Conservation (phyloP, 2,113 vertebrate species). For the Hemibagrus wyckioides region DNA sequence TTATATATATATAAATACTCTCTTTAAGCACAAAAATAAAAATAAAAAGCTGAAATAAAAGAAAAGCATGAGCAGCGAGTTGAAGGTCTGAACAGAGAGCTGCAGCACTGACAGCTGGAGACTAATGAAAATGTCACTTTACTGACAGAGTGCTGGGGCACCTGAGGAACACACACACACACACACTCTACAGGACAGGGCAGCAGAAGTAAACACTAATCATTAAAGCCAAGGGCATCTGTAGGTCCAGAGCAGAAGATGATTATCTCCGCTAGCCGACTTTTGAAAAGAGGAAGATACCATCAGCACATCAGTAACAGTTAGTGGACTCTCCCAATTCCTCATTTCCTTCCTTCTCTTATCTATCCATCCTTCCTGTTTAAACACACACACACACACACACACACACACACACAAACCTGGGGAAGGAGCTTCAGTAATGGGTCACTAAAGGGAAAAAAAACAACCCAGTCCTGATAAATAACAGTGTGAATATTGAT, state of each 20-base stretch:
- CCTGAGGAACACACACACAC: background rate
- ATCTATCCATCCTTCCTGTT: constrained; percentile 3
- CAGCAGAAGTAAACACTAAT: background rate
- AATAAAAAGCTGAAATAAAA: background rate
- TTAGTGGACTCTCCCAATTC: constrained; percentile 6
- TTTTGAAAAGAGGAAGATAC: background rate
- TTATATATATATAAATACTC: background rate
- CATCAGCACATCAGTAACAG: constrained; percentile 1
- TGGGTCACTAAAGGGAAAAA: background rate
- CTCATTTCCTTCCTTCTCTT: constrained; percentile 31
- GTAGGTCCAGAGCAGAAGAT: background rate
- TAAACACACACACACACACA: background rate
- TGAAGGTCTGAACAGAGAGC: background rate
- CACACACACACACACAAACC: background rate
- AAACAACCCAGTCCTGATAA: background rate
- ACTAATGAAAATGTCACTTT: constrained; percentile 37
- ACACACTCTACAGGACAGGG: background rate
- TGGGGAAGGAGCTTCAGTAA: background rate
- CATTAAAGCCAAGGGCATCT: background rate
- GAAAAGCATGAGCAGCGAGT: background rate
- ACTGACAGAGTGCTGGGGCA: constrained; percentile 2
- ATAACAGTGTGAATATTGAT: background rate
- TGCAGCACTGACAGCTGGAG: background rate
- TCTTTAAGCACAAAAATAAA: background rate
- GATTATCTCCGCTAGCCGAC: background rate